Evolutionary conservation across 1,140 invertebrate genomes (phyloP).

Genomic region (Pararge aegeria): DNA sequence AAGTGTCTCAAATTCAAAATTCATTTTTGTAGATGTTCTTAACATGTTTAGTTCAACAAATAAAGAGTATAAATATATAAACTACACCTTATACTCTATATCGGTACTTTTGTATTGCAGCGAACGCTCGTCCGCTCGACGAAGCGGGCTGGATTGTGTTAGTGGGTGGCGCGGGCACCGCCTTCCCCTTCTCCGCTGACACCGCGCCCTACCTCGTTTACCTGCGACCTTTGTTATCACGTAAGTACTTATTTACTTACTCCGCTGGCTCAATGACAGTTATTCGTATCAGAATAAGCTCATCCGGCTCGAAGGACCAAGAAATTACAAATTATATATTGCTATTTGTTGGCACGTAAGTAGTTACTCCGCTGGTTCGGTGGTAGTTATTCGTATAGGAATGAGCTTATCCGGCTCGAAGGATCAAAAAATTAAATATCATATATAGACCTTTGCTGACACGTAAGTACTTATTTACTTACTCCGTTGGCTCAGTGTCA

Average conservation of each 20-base stretch:
- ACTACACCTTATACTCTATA: too few species aligned
- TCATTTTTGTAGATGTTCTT: too few species aligned
- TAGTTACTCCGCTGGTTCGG: not conserved
- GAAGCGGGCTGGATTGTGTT: slow-evolving; percentile 51
- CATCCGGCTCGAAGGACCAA: too few species aligned
- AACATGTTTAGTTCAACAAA: too few species aligned
- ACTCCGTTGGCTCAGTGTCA: not conserved
- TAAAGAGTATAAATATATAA: too few species aligned
- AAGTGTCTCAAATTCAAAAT: too few species aligned
- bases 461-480: slow-evolving; percentile 33
- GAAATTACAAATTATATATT: too few species aligned
- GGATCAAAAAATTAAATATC: too few species aligned
- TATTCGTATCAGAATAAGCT: too few species aligned
- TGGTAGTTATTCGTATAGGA: too few species aligned
- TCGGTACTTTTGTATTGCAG: slow-evolving; percentile 29
- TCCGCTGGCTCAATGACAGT: too few species aligned
- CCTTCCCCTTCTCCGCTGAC: slow-evolving; percentile 61
- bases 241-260: slow-evolving; percentile 31
- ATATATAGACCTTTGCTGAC: slow-evolving; percentile 46
- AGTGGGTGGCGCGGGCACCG: slow-evolving; percentile 44
- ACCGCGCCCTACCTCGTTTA: slow-evolving; percentile 57
- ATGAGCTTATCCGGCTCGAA: too few species aligned
- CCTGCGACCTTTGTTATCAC: slow-evolving; percentile 47
- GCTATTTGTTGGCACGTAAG: slow-evolving; percentile 42
- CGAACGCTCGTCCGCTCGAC: slow-evolving; percentile 62